Evolutionary conservation across 2,888 invertebrate species (phyloP).

Genomic region (Pammene aurita): DNA sequence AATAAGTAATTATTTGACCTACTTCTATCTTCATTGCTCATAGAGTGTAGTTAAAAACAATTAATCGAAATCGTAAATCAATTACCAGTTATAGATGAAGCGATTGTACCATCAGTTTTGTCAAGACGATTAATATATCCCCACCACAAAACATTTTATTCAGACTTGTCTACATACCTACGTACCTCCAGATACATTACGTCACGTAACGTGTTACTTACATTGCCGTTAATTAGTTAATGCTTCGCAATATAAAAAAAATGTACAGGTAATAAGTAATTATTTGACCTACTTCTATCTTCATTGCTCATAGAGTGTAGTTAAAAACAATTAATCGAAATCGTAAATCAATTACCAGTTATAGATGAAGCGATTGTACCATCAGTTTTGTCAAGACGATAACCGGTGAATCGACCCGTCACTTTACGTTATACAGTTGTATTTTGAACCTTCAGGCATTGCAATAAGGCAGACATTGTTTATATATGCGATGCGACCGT

Average conservation of each 20-base stretch:
- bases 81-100: constrained; percentile 15
- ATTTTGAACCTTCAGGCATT: neutral
- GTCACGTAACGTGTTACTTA: no score
- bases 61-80: constrained; percentile 14
- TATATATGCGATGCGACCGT: neutral
- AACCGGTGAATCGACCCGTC: neutral
- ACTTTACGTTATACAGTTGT: neutral
- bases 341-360: constrained; percentile 15
- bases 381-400: neutral
- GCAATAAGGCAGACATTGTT: neutral
- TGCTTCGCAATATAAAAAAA: no score
- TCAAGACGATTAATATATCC: no score
- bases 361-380: constrained; percentile 11
- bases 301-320: neutral
- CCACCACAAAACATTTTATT: no score
- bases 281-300: constrained; percentile 5
- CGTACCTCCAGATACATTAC: no score
- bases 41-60: constrained; percentile 9
- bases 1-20: constrained; percentile 2
- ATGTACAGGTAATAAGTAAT: no score
- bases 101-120: constrained; percentile 5
- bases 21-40: neutral
- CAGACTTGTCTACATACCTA: no score
- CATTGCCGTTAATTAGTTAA: no score
- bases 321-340: constrained; percentile 20